These are phyloP conservation scores for Elephas maximus DNA, from an alignment of 2,113 vertebrate species.

Conservation along the genomic window DNA sequence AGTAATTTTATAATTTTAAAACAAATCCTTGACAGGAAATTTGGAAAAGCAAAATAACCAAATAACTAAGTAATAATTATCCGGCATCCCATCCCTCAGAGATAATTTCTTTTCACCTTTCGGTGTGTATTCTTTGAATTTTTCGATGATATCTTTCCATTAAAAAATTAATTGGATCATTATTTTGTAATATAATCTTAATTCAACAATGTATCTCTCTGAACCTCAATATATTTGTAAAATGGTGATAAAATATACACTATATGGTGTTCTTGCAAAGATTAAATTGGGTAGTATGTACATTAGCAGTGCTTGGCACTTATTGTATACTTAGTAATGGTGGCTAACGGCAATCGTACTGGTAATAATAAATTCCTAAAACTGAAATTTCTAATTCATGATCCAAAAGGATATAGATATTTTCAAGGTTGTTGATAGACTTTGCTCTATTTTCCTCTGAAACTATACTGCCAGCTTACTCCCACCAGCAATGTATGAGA, in stretches of 20 bases:
- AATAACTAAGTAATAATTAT: conserved; percentile 34
- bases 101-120: conserved; percentile 39
- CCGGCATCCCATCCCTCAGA: not conserved
- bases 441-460: conserved; percentile 36
- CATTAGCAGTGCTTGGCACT: not conserved
- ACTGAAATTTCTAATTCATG: not conserved
- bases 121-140: not conserved
- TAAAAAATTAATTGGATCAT: conserved; percentile 28
- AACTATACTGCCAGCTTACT: not conserved
- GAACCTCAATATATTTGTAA: conserved; percentile 28
- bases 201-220: not conserved
- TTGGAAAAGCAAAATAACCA: conserved; percentile 54
- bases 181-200: conserved; percentile 52
- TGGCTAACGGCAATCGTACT: not conserved
- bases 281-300: not conserved
- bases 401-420: not conserved
- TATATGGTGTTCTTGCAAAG: not conserved
- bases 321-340: not conserved
- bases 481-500: not conserved
- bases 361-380: conserved; percentile 31
- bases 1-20: conserved; percentile 51
- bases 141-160: not conserved
- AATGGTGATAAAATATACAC: not conserved
- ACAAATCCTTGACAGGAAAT: not conserved
- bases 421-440: conserved; percentile 39